phyloP scores from a whole-genome alignment of 2,888 invertebrate species.

The Stenodema calcarata region DNA sequence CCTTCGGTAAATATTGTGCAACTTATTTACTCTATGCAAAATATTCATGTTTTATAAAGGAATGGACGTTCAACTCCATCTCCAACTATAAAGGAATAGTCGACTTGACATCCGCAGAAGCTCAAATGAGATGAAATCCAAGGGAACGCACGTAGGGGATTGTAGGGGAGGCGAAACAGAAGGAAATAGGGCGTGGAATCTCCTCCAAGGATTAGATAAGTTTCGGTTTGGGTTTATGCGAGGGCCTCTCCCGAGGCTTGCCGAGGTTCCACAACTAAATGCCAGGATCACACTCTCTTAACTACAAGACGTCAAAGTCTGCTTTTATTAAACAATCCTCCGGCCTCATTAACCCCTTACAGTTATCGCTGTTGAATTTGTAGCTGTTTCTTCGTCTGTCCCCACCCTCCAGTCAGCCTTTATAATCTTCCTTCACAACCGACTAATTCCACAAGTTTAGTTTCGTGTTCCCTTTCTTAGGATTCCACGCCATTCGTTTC shows the following conservation, averaged over 20 bases:
- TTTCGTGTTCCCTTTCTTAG: not conserved
- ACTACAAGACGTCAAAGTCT: slow-evolving; percentile 22
- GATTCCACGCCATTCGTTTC: not conserved
- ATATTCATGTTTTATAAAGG: too few relatives aligned
- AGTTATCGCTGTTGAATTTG: slow-evolving; percentile 39
- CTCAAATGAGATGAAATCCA: not conserved
- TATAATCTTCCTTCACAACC: not conserved
- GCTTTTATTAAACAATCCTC: slow-evolving; percentile 44
- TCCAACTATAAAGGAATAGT: not conserved
- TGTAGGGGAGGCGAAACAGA: not conserved
- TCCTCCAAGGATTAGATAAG: slow-evolving; percentile 5
- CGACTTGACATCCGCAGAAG: not conserved
- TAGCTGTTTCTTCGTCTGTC: not conserved
- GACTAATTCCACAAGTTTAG: slow-evolving; percentile 13
- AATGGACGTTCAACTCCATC: not conserved
- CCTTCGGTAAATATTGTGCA: too few relatives aligned
- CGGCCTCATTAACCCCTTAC: slow-evolving; percentile 36
- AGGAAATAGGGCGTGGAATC: not conserved
- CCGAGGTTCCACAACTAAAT: not conserved
- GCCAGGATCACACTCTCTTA: slow-evolving; percentile 16
- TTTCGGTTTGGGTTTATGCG: slow-evolving; percentile 11
- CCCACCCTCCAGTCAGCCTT: not conserved
- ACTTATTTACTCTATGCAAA: too few relatives aligned
- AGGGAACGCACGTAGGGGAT: not conserved
- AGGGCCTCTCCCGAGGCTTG: not conserved